Evolutionary conservation across 2,888 invertebrate genomes (phyloP), one percentile per base, ranked within the genome.

Genomic region (Sylvicola cinctus): DNA sequence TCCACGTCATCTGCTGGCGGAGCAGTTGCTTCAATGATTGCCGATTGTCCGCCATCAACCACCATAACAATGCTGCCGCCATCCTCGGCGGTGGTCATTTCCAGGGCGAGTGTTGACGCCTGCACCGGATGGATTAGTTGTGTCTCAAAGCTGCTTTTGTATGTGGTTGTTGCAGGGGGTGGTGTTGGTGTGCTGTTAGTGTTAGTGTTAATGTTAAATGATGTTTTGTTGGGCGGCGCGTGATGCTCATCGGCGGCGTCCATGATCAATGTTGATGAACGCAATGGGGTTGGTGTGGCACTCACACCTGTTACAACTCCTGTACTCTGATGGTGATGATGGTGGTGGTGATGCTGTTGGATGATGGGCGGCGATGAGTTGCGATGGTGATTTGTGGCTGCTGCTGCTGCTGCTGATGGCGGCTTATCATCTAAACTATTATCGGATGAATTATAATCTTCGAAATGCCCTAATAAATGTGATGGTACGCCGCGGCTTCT

Each of bases 401-500:
- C n/a, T 13, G 31, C 4, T 20, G 20, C 26, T 38, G 7, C 12
- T 36, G 40, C n/a, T 13, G 31, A 20, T 20, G 20, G 26, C 38
- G 20, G 41, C 25, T 46, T 43, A n/a, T 50, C 49, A 12, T 50
- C 50, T 6, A 32, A 36, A 36, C 46, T 51, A 27, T 48, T 48
- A 30, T 54, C 50, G 1, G 48, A 46, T 17, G 48, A 48, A 23
- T 50, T 47, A 37, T 54, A 52, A 29, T 54, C 53, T 31, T 55
- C 54, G 34, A 50, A 50, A 29, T 38, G 44, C 16, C 48, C 49
- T 45, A 63, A 49, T 41, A 60, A 49, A 45, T 61, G 58, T 16
- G 61, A 60, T 17, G 66, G 60, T 44, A 63, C 61, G 34, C 65
- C 65, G 42, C 64, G 61, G 3, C 44, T 45, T 39, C 53, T 52